Evolutionary conservation across 2,113 vertebrate genomes (phyloP).

Genomic region (Elephas maximus): DNA sequence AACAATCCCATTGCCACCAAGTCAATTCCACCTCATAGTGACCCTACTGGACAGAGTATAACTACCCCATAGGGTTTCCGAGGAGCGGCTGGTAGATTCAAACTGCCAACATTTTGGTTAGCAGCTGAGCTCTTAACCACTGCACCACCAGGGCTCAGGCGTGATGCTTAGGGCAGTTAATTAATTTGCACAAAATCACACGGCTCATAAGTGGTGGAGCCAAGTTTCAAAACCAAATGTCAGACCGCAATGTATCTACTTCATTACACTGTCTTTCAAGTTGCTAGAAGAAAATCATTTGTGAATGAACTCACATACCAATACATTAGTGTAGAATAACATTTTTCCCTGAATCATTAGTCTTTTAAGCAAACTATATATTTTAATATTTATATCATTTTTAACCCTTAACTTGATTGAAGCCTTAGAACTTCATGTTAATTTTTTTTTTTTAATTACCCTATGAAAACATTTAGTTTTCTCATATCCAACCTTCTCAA

Average conservation of each 20-base stretch:
- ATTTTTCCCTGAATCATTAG: background rate
- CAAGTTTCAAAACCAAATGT: background rate
- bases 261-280: background rate
- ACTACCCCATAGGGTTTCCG: no score
- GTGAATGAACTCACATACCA: background rate
- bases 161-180: background rate
- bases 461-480: background rate
- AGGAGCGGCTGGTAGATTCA: no score
- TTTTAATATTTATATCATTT: background rate
- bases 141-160: background rate
- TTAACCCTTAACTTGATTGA: background rate
- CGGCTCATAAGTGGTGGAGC: background rate
- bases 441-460: background rate
- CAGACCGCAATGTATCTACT: background rate
- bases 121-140: background rate
- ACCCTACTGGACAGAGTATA: no score
- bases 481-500: background rate
- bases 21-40: no score
- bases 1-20: no score
- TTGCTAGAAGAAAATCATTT: background rate
- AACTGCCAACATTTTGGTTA: no score
- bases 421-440: background rate
- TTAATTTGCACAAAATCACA: background rate
- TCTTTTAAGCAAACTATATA: background rate
- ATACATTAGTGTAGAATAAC: background rate